Percentiles rank a stretch among this genome's conserved stretches.
phyloP scores from a whole-genome alignment of 2,888 invertebrate genomes.

The Pardosa pseudoannulata region DNA sequence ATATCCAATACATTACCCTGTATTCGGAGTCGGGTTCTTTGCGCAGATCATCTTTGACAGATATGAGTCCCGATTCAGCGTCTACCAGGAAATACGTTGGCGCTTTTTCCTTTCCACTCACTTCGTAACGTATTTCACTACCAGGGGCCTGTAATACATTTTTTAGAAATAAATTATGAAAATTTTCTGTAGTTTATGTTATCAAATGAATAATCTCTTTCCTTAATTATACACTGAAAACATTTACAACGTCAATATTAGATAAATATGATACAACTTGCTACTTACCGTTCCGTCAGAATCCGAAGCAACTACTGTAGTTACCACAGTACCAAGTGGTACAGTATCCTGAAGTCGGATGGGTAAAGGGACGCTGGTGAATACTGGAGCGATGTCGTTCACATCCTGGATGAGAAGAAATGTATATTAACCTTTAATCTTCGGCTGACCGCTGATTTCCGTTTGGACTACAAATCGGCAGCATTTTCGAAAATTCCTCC shows the following conservation, averaged over 20 bases:
- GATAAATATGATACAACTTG: no score
- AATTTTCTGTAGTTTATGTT: no score
- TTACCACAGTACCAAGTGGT: constrained; percentile 87
- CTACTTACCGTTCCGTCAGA: constrained; percentile 84
- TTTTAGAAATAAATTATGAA: no score
- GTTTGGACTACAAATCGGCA: no score
- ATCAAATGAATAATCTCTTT: no score
- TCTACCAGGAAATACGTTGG: constrained; percentile 92
- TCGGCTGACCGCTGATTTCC: no score
- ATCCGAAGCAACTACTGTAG: constrained; percentile 88
- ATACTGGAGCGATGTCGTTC: constrained; percentile 92
- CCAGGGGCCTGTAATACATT: constrained; percentile 74
- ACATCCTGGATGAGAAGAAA: constrained; percentile 82
- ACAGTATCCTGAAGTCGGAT: constrained; percentile 90
- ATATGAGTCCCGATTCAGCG: constrained; percentile 87
- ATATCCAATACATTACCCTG: constrained; percentile 84
- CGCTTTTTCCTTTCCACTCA: constrained; percentile 89
- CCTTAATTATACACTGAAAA: no score
- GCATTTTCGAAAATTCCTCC: no score
- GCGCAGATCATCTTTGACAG: constrained; percentile 88
- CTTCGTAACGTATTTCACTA: constrained; percentile 81
- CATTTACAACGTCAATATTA: no score
- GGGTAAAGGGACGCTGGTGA: constrained; percentile 88
- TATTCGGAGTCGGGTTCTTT: constrained; percentile 92
- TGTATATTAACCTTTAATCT: no score